Base-by-base conservation (phyloP, 2,888 invertebrate species). In the Bugula neritina region DNA sequence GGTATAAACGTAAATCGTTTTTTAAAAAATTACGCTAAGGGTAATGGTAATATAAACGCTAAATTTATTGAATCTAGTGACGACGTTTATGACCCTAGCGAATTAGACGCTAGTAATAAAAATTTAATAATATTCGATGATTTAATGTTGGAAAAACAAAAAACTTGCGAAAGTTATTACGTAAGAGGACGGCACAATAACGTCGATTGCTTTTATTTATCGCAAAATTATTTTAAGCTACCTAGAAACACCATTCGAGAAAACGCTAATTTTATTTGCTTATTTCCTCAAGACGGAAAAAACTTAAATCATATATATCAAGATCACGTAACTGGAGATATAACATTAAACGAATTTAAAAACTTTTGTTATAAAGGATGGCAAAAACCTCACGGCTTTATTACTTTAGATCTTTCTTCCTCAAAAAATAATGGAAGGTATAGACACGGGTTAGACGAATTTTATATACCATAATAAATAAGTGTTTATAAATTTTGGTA, bases 181-280 rank as follows among this genome's bases (percentile, higher is more conserved):
- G 52, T 52, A 21, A 10, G 52, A 52, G 52, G 52, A 52, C 10
- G 52, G 52, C 52, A 52, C 17, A 52, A 21, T 17, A 52, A 52
- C 17, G 52, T 52, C 52, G 52, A 52, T 52, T 52, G 52, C 17
- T 52, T 52, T 13, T 52, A 52, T 17, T 17, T 52, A 52, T 52
- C 52, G 17, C 52, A 52, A 52, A 52, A 52, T 17, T 52, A 52
- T 17, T 52, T 52, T 52, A 52, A 52, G 17, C 52, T 72, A 1
- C 52, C 69, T 10, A 72, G 54, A 72, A 54, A 43, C 57, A 35
- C 72, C 54, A 21, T 21, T 73, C 35, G 34, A 69, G 52, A 73
- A 72, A 57, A 70, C 69, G 70, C 27, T 35, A 35, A 54, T 73
- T 52, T 31, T 23, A 31, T 71, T 27, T 71, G 71, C 43, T 27